Conservation (phyloP, 2,888 invertebrate genomes). For the Homarus gammarus region DNA sequence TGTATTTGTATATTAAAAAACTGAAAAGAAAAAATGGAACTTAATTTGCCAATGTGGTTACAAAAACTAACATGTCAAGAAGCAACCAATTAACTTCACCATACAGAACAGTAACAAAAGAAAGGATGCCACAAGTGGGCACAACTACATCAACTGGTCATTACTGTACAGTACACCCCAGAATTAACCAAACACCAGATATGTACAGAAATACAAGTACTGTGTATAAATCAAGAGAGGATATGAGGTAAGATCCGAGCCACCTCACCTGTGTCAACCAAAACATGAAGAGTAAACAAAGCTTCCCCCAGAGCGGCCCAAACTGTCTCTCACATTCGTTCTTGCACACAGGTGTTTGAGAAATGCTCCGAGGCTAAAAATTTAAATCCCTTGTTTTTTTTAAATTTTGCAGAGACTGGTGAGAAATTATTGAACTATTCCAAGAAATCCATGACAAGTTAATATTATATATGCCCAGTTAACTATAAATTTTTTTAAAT, state of each 20-base stretch:
- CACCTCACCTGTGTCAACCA: neutral
- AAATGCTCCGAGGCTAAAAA: slow-evolving; percentile 26
- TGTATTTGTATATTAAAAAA: too few species aligned
- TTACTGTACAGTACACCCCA: too few species aligned
- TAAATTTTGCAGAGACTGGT: neutral
- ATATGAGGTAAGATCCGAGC: neutral
- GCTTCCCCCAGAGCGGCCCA: slow-evolving; percentile 33
- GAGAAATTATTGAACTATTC: neutral
- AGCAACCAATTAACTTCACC: too few species aligned
- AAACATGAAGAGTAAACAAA: slow-evolving; percentile 30
- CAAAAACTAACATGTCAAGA: too few species aligned
- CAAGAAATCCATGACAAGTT: neutral
- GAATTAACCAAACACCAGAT: too few species aligned
- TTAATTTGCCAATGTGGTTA: too few species aligned
- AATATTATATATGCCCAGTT: neutral
- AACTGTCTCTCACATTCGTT: slow-evolving; percentile 35
- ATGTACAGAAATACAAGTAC: too few species aligned
- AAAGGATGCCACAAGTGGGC: too few species aligned
- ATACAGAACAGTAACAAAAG: too few species aligned
- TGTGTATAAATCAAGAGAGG: too few species aligned
- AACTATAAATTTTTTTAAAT: neutral
- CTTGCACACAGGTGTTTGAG: slow-evolving; percentile 25
- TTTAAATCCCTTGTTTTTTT: neutral
- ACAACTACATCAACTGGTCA: too few species aligned
- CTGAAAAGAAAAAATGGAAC: too few species aligned